Evolutionary conservation across 2,113 vertebrate genomes (phyloP), one percentile per base, ranked within the genome.

Genomic region (Phocoena sinus): DNA sequence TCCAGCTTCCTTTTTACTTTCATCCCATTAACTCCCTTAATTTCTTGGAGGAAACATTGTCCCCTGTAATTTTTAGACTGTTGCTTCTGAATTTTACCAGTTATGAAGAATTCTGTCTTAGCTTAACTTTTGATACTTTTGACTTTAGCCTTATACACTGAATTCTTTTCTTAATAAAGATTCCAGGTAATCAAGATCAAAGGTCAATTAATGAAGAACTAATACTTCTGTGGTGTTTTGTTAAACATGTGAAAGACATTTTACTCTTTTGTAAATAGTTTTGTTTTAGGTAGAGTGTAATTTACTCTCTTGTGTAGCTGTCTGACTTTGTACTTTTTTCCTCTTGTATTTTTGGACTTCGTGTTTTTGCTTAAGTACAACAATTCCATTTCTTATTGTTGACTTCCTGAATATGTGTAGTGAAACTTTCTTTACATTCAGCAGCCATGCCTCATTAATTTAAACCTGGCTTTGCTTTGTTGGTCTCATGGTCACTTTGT

Each of bases 381-480:
- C 31, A 71, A 36, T 96, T 96, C 7, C 15, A 10, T 74, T 97
- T 97, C 68, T 82, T 31, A 31, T 38, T 28, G 20, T 77, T 92
- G 83, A 85, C 77, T 85, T 60, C 67, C 65, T 70, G 36, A 95
- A 3, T 65, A 20, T 41, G 31, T 68, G 4, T 93, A 53, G 20
- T 63, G 73, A 87, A 77, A 38, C 58, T 93, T 83, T 83, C 33
- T 73, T 71, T 56, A 23, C 58, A 56, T 65, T 91, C 7, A 11
- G 56, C 47, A 87, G 68, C 28, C 94, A 56, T 80, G 68, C 53
- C 53, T 94, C 68, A 76, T 86, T 94, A 44, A 68, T 92, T 62
- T 62, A 88, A 89, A 36, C n/a, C 41, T 36, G 91, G 33, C 18
- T 94, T 97, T 84, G 58, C 60, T 91, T 89, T 89, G 70, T 89